Conservation (phyloP, 2,113 vertebrate genomes). For the Leptobrachium ailaonicum region DNA sequence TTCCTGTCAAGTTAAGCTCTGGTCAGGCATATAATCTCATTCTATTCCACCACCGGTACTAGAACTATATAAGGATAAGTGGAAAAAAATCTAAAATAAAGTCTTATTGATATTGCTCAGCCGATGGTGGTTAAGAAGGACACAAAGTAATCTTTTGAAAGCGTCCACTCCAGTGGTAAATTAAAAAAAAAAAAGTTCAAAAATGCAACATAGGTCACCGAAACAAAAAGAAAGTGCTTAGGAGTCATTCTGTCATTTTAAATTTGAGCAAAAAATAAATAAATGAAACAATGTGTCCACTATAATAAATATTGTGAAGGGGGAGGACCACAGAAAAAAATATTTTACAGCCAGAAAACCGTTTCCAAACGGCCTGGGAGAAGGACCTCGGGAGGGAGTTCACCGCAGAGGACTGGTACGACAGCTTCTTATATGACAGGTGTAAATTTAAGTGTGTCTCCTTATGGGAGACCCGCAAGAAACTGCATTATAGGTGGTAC, state of each 20-base stretch:
- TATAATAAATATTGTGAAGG: too few species aligned
- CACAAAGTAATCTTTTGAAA: conserved; percentile 30
- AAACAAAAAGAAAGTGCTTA: background rate
- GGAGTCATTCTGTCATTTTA: conserved; percentile 9
- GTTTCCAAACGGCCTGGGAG: too few species aligned
- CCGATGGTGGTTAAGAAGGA: conserved; percentile 14
- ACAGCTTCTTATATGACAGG: too few species aligned
- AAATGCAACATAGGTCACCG: conserved; percentile 39
- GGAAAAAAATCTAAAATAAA: background rate
- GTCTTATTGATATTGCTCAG: conserved; percentile 27
- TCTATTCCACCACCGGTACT: conserved; percentile 12
- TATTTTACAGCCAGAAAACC: too few species aligned
- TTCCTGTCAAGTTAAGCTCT: conserved; percentile 5
- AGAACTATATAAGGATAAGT: conserved; percentile 5
- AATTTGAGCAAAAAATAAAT: conserved; percentile 35
- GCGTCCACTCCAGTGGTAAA: conserved; percentile 30
- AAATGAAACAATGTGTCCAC: too few species aligned
- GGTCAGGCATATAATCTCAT: conserved; percentile 18
- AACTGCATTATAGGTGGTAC: too few species aligned
- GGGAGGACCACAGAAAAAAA: too few species aligned
- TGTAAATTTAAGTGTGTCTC: too few species aligned
- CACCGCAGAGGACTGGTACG: too few species aligned
- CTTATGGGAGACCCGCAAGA: too few species aligned
- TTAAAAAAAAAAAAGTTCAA: conserved; percentile 17
- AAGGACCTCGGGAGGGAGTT: too few species aligned